phyloP scores from a whole-genome alignment of 2,797 vertebrate genomes.

The Anolis apletophallus region DNA sequence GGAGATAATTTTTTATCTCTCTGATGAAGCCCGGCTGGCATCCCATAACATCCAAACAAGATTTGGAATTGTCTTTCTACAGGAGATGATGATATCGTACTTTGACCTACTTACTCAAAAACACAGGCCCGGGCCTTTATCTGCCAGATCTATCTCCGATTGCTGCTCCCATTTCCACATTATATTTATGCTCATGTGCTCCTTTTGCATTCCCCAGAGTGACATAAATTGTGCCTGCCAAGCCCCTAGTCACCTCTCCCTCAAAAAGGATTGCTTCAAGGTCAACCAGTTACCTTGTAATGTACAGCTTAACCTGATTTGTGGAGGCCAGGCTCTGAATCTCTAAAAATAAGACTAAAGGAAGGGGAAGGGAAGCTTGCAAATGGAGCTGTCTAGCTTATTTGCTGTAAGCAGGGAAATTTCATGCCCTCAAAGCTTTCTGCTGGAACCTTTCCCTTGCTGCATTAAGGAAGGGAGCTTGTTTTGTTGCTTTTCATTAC shows the following conservation, averaged over 20 bases:
- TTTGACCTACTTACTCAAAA: constrained; percentile 64
- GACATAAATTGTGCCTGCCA: constrained; percentile 70
- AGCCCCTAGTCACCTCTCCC: constrained; percentile 70
- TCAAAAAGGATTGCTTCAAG: constrained; percentile 74
- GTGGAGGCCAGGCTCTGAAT: constrained; percentile 72
- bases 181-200: constrained; percentile 67
- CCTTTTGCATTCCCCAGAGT: constrained; percentile 65
- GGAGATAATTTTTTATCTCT: constrained; percentile 60
- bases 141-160: constrained; percentile 67
- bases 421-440: constrained; percentile 51
- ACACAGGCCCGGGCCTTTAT: constrained; percentile 62
- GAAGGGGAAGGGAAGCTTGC: constrained; percentile 68
- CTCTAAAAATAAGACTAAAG: constrained; percentile 75
- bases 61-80: constrained; percentile 58
- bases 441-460: constrained; percentile 33
- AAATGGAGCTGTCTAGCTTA: constrained; percentile 71
- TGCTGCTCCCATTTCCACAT: constrained; percentile 65
- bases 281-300: constrained; percentile 75
- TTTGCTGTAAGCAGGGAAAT: constrained; percentile 59
- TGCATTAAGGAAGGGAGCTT: constrained; percentile 55
- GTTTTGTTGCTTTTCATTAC: constrained; percentile 29
- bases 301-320: constrained; percentile 78
- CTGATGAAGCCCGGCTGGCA: constrained; percentile 53
- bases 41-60: constrained; percentile 56
- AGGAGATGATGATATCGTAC: constrained; percentile 51